Evolutionary conservation across 1,140 invertebrate species (phyloP), one percentile per base, ranked within the genome.

Genomic region (Listronotus oregonensis): DNA sequence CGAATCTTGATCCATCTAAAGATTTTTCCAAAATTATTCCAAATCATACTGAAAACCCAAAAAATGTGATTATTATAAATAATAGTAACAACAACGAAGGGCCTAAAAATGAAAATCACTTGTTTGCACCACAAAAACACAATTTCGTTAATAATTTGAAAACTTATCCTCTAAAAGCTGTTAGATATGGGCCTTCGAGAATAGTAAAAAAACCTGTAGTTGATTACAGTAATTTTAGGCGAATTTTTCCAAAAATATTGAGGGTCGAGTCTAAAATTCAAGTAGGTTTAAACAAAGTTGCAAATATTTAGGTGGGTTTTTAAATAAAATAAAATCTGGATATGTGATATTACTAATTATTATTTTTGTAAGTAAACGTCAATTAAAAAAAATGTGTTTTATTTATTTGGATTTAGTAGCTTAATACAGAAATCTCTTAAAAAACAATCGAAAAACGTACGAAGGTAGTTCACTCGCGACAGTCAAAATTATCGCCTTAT

Each of bases 41-140:
- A 27, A 27, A 5, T 27, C 21, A 27, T 10, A 43, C 47, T 18
- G 59, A 56, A 21, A 32, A 62, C 42, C 15, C 14, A 15, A 39
- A 49, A 49, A 47, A 57, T 42, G 39, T 57, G 5, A 56, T 37
- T 31, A 37, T 64, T 14, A 46, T 63, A 9, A 63, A 44, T 32
- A 63, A 46, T n/a, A 40, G 42, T 43, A 56, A 58, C 44, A 27
- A 43, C 6, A 58, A 32, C 32, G 37, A 54, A 7, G 49, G 49
- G 21, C 14, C 9, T 43, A 37, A 64, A 18, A 64, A 57, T 14
- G 9, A 64, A 1, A 50, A 40, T 44, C 34, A 37, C 11, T 37
- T 37, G 11, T 37, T 37, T 37, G 8, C 8, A 5, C 34, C 34
- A 4, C 34, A 37, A 37, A 1, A 37, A 37, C 34, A 37, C 8